Evolutionary conservation across 2,888 invertebrate species (phyloP).

Genomic region (Drosophila incognita): DNA sequence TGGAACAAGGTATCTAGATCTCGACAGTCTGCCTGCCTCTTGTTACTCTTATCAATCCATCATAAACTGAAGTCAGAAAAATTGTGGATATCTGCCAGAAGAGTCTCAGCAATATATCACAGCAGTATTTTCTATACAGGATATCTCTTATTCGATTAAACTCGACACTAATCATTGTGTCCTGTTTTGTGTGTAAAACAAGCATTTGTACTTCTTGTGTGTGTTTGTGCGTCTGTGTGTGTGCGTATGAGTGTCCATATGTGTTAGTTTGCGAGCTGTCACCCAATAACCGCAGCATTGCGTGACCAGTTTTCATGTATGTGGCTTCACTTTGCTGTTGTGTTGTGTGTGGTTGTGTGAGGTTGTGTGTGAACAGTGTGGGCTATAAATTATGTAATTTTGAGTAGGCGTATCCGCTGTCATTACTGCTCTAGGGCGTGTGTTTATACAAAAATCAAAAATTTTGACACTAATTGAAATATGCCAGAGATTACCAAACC

Average conservation of each 20-base stretch:
- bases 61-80: neutral
- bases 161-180: neutral
- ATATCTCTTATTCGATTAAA: conserved; percentile 15
- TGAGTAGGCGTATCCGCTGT: neutral
- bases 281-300: conserved; percentile 61
- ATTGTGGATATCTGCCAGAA: neutral
- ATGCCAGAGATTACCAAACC: conserved; percentile 63
- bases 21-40: neutral
- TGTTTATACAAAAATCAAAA: conserved; percentile 62
- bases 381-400: conserved; percentile 18
- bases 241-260: conserved; percentile 8
- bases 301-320: conserved; percentile 69
- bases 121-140: neutral
- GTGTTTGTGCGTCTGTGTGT: conserved; percentile 5
- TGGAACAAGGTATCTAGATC: neutral
- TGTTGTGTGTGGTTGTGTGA: conserved; percentile 15
- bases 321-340: conserved; percentile 37
- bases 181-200: conserved; percentile 6
- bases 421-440: conserved; percentile 9
- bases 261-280: conserved; percentile 47
- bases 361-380: conserved; percentile 4
- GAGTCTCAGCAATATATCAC: neutral
- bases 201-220: conserved; percentile 9
- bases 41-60: neutral
- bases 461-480: conserved; percentile 77